These are phyloP conservation scores for Parnassius smintheus DNA, from an alignment of 2,888 invertebrate genomes.

Conservation along the genomic window DNA sequence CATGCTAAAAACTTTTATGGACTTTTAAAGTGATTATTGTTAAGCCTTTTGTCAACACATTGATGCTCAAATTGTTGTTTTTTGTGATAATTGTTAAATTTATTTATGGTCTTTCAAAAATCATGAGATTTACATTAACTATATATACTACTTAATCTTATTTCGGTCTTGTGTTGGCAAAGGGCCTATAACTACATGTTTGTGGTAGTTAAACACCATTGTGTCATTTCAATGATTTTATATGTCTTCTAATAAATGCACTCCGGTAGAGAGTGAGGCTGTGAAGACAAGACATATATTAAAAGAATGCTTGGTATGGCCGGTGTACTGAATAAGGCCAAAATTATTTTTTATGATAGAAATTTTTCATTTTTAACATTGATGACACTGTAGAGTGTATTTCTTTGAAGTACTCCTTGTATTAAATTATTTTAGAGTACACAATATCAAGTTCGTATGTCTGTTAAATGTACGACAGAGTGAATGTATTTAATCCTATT, in stretches of 20 bases:
- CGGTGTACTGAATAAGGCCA: conserved; percentile 6
- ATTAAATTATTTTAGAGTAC: conserved; percentile 55
- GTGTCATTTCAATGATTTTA: conserved; percentile 17
- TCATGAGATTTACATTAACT: too few species aligned
- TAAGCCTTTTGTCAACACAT: neutral
- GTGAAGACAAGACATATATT: conserved; percentile 9
- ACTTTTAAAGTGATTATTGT: neutral
- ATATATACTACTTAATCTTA: too few species aligned
- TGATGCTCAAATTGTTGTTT: neutral
- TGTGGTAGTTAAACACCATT: conserved; percentile 14
- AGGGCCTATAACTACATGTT: conserved; percentile 11
- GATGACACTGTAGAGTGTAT: conserved; percentile 23
- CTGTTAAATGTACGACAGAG: conserved; percentile 59
- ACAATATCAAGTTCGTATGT: conserved; percentile 55
- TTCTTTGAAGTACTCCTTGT: conserved; percentile 39
- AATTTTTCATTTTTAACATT: conserved; percentile 36
- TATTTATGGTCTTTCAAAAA: too few species aligned
- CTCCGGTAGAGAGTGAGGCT: conserved; percentile 1
- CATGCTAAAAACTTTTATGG: neutral
- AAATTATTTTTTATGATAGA: conserved; percentile 45
- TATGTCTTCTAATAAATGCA: conserved; percentile 1
- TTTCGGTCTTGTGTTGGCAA: conserved; percentile 1
- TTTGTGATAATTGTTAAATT: too few species aligned
- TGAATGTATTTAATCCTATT: conserved; percentile 77
- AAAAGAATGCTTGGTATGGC: conserved; percentile 11